Evolutionary conservation across 37 sponge, comb jelly and placozoan genomes (phyloP).

Genomic region (Chondrilla cf. caribensis): DNA sequence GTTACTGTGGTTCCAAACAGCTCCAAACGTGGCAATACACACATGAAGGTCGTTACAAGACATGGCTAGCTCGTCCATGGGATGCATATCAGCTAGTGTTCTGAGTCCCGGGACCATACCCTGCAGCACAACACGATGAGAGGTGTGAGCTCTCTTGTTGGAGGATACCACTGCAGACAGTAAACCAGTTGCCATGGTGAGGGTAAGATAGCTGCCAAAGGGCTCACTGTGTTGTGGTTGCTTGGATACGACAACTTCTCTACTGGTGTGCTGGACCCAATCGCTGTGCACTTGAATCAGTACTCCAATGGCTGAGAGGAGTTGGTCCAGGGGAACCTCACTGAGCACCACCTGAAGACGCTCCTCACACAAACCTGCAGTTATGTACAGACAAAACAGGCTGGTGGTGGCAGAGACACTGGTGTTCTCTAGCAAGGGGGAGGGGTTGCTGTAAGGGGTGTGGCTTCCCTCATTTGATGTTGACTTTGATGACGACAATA

Average conservation of each 20-base stretch:
- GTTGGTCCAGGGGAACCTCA: not conserved
- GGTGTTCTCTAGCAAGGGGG: not conserved
- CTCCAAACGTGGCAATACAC: constrained; percentile 76
- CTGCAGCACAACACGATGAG: constrained; percentile 31
- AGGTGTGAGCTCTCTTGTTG: not conserved
- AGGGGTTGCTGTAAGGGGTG: too few species aligned
- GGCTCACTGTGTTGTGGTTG: not conserved
- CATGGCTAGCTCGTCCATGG: constrained; percentile 34
- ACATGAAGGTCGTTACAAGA: constrained; percentile 62
- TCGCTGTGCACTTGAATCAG: constrained; percentile 39
- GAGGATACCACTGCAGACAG: constrained; percentile 44
- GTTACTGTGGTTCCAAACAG: constrained; percentile 51
- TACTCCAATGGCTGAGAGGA: not conserved
- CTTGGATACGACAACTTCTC: not conserved
- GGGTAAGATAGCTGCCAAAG: constrained; percentile 51
- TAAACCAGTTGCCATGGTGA: constrained; percentile 64
- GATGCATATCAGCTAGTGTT: constrained; percentile 36
- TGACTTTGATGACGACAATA: too few species aligned
- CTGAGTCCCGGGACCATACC: constrained; percentile 29
- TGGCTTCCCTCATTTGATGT: too few species aligned
- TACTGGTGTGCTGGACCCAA: not conserved
- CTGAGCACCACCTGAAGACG: not conserved
- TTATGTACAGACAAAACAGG: constrained; percentile 28
- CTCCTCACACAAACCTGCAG: constrained; percentile 55
- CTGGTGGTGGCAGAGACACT: not conserved